Evolutionary conservation across 2,797 vertebrate species (phyloP), one percentile per base, ranked within the genome.

Genomic region (Tauraco hartlaubi): DNA sequence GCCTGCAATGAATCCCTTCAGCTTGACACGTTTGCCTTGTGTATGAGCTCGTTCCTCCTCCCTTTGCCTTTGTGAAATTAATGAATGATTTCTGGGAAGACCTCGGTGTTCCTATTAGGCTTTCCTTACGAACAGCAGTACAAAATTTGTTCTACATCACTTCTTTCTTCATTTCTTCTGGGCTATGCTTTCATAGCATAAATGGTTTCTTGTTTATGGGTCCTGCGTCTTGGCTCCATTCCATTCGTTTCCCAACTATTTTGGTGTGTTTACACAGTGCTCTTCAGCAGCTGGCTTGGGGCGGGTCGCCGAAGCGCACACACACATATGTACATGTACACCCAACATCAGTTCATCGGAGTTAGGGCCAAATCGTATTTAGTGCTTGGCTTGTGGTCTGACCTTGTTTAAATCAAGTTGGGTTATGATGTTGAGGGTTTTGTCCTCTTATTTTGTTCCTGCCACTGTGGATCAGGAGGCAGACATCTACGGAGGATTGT

Each of bases 241-340:
- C 97, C 97, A 94, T 95, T 90, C 3, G 71, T 89, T 95, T 97
- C 68, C 58, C 86, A 85, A 61, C 91, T 90, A 9, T 92, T 97
- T 90, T 84, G 55, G 80, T 86, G 39, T 92, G 81, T 94, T 93
- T 94, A 64, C 63, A 39, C 26, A 69, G 41, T 69, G 75, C 92
- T 97, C 96, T 81, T 75, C 97, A 97, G 98, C 98, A 98, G 97
- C 98, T 98, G 98, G 97, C 97, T 97, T 97, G 92, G 97, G 97
- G 96, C 95, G 92, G 96, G 96, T 98, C 96, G 98, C 97, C 64
- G 77, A 28, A 88, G 72, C 44, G 15, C 44, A 96, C 94, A 96
- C 96, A 96, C 88, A 9, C 17, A n/a, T 22, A 69, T 26, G 39
- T 96, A 96, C 92, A 26, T 25, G 25, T 18, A 37, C 35, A 48